These are phyloP conservation scores for Erithacus rubecula DNA, from an alignment of 2,797 vertebrate genomes.

Conservation along the genomic window DNA sequence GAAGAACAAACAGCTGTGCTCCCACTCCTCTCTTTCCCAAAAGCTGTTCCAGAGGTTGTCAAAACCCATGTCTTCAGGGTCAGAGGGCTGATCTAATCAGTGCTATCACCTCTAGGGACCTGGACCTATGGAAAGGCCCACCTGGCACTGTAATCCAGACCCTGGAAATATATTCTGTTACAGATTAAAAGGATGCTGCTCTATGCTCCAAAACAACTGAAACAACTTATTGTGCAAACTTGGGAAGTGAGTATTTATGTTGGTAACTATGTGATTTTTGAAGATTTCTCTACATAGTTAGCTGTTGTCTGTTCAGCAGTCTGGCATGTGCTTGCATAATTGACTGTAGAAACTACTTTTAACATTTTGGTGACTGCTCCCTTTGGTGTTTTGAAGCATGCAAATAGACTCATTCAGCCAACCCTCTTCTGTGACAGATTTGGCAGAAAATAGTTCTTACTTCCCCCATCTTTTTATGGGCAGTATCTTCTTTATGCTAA, in stretches of 20 bases:
- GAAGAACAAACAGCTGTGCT: background rate
- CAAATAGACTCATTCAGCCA: background rate
- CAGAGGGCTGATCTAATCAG: background rate
- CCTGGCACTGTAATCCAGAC: background rate
- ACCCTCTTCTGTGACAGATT: background rate
- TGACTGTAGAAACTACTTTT: background rate
- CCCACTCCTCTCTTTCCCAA: background rate
- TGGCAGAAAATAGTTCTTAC: background rate
- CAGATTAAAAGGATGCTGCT: background rate
- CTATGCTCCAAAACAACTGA: background rate
- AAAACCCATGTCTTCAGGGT: background rate
- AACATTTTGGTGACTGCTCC: background rate
- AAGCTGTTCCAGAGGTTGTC: background rate
- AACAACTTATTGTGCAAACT: background rate
- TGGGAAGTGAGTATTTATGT: background rate
- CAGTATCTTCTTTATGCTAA: background rate
- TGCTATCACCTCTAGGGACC: background rate
- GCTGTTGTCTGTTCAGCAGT: background rate
- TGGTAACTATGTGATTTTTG: background rate
- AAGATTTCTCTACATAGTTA: background rate
- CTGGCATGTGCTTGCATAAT: background rate
- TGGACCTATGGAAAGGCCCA: background rate
- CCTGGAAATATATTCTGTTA: background rate
- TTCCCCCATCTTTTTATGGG: background rate
- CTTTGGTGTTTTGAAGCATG: background rate